Base-by-base conservation (phyloP, 2,888 invertebrate species). In the Neoitamus cyanurus region DNA sequence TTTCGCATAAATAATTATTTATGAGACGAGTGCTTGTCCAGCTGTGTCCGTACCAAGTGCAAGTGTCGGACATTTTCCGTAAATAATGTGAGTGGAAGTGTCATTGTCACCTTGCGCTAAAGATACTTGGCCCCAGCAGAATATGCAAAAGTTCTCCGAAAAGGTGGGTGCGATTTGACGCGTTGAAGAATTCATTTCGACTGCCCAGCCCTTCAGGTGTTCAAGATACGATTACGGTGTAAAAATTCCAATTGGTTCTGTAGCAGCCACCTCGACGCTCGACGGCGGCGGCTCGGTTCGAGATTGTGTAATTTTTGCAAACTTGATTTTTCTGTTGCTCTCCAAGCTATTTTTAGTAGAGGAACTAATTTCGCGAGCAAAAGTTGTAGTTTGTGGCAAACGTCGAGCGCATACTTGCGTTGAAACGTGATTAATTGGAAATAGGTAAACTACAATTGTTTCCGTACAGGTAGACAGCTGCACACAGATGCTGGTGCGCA, bases 91-190 rank as follows among this genome's bases (percentile, higher is more conserved):
- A 77, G 37, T 28, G 31, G 28, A 77, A 77, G 30, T 77, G 37
- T 28, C 77, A 34, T 7, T 77, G 46, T 73, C 77, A 77, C 46
- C 25, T 77, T 30, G 42, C 15, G 13, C 70, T 28, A 46, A 28
- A 37, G 13, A 77, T 7, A 77, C 70, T 70, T 31, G 15, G 70
- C 34, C 15, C 6, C 34, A 70, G 31, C 2, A 70, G 15, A 70
- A 58, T 25, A 77, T 77, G 77, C 37, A 77, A 36, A 77, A 77
- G 28, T 77, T 77, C 77, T 77, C 77, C 11, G 77, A 77, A 42
- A 77, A 77, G 77, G 77, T 77, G 25, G 77, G 77, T 77, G 28
- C 13, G 28, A 42, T 77, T 36, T 73, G 20, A 36, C 2, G 70
- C 70, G 70, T 70, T 70, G 58, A 30, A n/a, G 31, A 70, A 70